Percentiles rank a stretch among this genome's conserved stretches.
These are phyloP conservation scores for Amphibalanus amphitrite DNA, from an alignment of 1,140 invertebrate genomes.

Conservation along the genomic window DNA sequence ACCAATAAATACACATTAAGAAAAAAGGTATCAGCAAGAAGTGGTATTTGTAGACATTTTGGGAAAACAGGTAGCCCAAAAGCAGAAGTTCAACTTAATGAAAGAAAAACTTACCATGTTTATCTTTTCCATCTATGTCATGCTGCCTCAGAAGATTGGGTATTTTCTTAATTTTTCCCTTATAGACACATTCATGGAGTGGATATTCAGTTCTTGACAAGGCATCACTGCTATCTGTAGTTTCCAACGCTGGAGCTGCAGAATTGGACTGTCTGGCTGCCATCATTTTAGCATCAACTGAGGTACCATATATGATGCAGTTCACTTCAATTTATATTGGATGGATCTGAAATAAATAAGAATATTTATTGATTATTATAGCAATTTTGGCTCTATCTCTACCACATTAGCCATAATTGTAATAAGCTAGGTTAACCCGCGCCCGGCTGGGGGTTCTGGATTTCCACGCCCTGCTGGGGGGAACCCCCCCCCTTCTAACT, in stretches of 20 bases:
- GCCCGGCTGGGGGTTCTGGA: too few relatives aligned
- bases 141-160: constrained; percentile 21
- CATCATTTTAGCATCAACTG: not conserved
- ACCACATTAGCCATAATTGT: too few relatives aligned
- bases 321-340: too few relatives aligned
- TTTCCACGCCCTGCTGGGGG: too few relatives aligned
- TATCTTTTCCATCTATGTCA: constrained; percentile 62
- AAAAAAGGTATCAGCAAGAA: not conserved
- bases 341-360: too few relatives aligned
- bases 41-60: not conserved
- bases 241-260: not conserved
- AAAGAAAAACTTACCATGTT: constrained; percentile 44
- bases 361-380: too few relatives aligned
- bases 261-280: not conserved
- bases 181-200: not conserved
- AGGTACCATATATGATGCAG: too few relatives aligned
- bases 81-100: not conserved
- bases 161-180: not conserved
- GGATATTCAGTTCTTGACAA: not conserved
- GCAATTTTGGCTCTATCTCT: too few relatives aligned
- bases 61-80: not conserved
- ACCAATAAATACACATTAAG: too few relatives aligned
- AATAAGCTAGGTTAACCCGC: too few relatives aligned
- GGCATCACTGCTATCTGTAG: not conserved
- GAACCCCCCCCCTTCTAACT: too few relatives aligned